Base-by-base conservation (phyloP, 2,113 vertebrate genomes). In the Coregonus clupeaformis region DNA sequence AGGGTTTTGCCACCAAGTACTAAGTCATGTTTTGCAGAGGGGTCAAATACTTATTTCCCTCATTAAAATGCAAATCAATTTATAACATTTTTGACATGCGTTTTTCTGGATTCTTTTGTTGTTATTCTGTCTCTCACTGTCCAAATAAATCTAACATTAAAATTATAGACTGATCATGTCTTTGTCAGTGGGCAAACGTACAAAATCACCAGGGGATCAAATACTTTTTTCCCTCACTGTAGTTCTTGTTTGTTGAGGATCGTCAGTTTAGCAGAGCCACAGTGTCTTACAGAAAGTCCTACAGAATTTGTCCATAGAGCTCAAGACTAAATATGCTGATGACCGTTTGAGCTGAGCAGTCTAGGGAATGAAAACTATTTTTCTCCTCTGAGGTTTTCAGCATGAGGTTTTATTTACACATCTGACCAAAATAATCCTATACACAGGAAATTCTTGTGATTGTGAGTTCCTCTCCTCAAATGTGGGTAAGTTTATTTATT, bases 401-500 rank as follows among this genome's bases (percentile, higher is more conserved):
- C 78, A 73, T 85, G 84, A 86, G 77, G 87, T 85, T 92, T 86
- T 93, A 92, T 93, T 93, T 93, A 90, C 89, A 90, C 83, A 64
- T 90, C 81, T 77, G 72, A 84, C 90, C 87, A 85, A 83, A 92
- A 89, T 88, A 92, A 92, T 88, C 80, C 74, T 85, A 90, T 90
- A 92, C 85, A 92, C 93, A 91, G 94, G 94, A 94, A 93, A 89
- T 87, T 91, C 93, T 93, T 80, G 72, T 88, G 88, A 90, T 83
- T 90, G 93, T 81, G 82, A 91, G 92, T 92, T 85, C 42, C 92
- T 94, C 91, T 92, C 87, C 94, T 94, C 90, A 94, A 95, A 96
- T 95, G 95, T 94, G 94, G 95, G 94, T 93, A 94, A 92, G 95
- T 96, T 95, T 97, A 95, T 97, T 97, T 98, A 95, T 96, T 96